These are phyloP conservation scores for Macrophya annulata DNA, from an alignment of 2,888 invertebrate species.

Conservation along the genomic window DNA sequence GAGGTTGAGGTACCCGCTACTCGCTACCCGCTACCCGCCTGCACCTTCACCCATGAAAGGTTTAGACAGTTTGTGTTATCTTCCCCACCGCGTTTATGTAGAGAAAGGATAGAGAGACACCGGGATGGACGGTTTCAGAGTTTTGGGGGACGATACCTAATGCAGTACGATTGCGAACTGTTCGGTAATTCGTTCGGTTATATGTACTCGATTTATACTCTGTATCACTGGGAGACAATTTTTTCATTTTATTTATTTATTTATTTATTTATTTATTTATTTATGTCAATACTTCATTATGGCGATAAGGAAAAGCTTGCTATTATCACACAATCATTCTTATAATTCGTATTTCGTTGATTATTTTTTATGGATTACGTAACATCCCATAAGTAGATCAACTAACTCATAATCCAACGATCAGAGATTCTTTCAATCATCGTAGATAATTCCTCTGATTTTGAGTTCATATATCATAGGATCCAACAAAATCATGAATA, in stretches of 20 bases:
- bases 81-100: conserved; percentile 8
- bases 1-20: conserved; percentile 3
- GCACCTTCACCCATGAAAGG: neutral
- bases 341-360: neutral
- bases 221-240: neutral
- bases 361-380: neutral
- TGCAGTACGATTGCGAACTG: conserved; percentile 10
- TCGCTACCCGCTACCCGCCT: neutral
- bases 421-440: neutral
- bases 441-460: neutral
- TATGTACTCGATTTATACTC: neutral
- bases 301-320: neutral
- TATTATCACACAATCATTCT: neutral
- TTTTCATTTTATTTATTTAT: too few species aligned
- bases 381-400: neutral
- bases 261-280: neutral
- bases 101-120: conserved; percentile 4
- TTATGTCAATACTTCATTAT: neutral
- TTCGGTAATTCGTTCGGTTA: conserved; percentile 6
- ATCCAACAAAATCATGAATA: neutral
- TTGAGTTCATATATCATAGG: neutral
- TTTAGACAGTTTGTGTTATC: conserved; percentile 8
- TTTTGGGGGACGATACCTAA: conserved; percentile 10
- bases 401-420: neutral
- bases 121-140: conserved; percentile 4